Percentiles rank a stretch among this genome's conserved stretches.
phyloP scores from a whole-genome alignment of 2,888 invertebrate species.

The Candidula unifasciata region DNA sequence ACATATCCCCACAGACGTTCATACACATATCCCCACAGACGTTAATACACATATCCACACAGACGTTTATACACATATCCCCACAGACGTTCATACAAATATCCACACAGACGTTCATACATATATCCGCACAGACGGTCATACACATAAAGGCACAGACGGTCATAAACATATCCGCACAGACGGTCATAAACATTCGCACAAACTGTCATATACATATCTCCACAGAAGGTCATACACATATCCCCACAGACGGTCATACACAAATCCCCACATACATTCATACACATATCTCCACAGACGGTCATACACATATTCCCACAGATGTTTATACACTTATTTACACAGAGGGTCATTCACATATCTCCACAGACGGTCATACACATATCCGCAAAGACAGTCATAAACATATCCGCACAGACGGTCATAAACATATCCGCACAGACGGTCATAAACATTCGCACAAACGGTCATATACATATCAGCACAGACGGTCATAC shows the following conservation, averaged over 20 bases:
- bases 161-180: not conserved
- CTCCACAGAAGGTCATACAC: not conserved
- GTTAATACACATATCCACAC: not conserved
- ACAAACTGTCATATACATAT: not conserved
- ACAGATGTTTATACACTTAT: not conserved
- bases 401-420: not conserved
- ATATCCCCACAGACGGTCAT: not conserved
- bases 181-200: not conserved
- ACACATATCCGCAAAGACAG: not conserved
- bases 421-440: not conserved
- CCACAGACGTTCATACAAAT: not conserved
- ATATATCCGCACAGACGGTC: not conserved
- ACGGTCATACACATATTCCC: not conserved
- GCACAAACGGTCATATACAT: not conserved
- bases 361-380: too few relatives aligned
- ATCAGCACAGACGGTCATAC: not conserved
- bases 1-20: not conserved
- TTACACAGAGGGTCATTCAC: not conserved
- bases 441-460: not conserved
- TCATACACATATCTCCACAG: not conserved
- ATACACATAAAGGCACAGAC: not conserved
- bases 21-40: not conserved
- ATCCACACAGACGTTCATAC: not conserved
- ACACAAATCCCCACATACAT: not conserved
- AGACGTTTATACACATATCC: not conserved